phyloP scores from a whole-genome alignment of 2,888 invertebrate genomes.

The Pocota personata region DNA sequence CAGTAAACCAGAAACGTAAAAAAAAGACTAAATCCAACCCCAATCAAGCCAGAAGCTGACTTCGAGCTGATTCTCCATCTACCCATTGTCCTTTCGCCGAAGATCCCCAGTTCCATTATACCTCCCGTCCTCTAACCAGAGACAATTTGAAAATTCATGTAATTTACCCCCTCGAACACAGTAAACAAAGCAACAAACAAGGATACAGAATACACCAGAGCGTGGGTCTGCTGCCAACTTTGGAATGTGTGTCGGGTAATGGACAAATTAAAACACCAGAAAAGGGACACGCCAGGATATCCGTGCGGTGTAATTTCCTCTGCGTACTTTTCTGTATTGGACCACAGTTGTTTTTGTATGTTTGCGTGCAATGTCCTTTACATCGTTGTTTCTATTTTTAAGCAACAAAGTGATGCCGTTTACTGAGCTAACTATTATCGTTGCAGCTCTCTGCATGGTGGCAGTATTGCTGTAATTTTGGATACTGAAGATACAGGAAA shows the following conservation, averaged over 20 bases:
- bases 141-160: conserved; percentile 44
- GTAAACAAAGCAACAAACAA: conserved; percentile 37
- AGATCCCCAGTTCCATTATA: conserved; percentile 11
- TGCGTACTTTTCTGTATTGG: not conserved
- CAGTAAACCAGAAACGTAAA: conserved; percentile 1
- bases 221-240: conserved; percentile 40
- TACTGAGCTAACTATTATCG: conserved; percentile 20
- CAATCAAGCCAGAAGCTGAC: conserved; percentile 48
- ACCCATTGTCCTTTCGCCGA: conserved; percentile 11
- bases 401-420: conserved; percentile 37
- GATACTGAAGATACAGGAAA: not conserved
- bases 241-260: conserved; percentile 36
- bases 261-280: conserved; percentile 53
- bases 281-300: conserved; percentile 35
- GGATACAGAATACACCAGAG: not conserved
- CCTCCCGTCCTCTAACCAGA: not conserved
- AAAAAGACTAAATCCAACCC: conserved; percentile 32
- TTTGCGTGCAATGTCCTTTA: conserved; percentile 8
- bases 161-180: conserved; percentile 30
- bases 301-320: conserved; percentile 33
- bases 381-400: conserved; percentile 12
- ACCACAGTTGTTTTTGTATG: not conserved
- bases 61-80: conserved; percentile 8
- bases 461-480: conserved; percentile 6
- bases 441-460: conserved; percentile 32